These are phyloP conservation scores for Probosciger aterrimus DNA, from an alignment of 2,113 vertebrate genomes.

Conservation along the genomic window DNA sequence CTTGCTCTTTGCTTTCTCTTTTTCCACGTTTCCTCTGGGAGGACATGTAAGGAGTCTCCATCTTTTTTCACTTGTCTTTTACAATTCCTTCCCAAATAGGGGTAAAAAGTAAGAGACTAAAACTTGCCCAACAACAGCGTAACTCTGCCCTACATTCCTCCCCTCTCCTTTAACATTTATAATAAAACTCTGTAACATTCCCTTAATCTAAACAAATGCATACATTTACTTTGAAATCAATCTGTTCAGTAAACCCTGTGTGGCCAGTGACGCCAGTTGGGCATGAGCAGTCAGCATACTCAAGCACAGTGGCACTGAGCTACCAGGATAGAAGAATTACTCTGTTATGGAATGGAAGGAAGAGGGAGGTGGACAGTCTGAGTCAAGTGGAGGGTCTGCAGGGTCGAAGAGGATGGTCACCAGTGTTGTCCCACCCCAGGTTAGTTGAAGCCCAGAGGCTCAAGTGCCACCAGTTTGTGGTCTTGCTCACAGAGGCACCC, in stretches of 20 bases:
- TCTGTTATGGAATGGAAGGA: background rate
- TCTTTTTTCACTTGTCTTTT: background rate
- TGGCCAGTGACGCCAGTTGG: fast-evolving
- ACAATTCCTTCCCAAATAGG: background rate
- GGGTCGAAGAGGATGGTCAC: background rate
- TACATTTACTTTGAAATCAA: background rate
- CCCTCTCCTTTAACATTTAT: background rate
- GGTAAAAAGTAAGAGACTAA: background rate
- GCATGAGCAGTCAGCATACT: background rate
- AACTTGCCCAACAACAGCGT: background rate
- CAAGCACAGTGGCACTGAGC: fast-evolving
- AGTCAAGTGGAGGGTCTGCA: fast-evolving
- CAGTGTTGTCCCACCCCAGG: background rate
- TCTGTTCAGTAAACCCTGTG: background rate
- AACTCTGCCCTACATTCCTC: background rate
- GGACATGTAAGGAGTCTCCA: background rate
- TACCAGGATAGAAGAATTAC: background rate
- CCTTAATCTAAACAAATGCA: background rate
- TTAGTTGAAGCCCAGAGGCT: background rate
- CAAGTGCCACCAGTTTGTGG: background rate
- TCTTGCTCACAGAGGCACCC: fast-evolving
- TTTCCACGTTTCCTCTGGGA: background rate
- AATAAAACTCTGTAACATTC: background rate
- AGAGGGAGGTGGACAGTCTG: background rate
- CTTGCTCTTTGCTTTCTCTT: background rate